phyloP scores from a whole-genome alignment of 2,888 invertebrate species.

The Opisthograptis luteolata region DNA sequence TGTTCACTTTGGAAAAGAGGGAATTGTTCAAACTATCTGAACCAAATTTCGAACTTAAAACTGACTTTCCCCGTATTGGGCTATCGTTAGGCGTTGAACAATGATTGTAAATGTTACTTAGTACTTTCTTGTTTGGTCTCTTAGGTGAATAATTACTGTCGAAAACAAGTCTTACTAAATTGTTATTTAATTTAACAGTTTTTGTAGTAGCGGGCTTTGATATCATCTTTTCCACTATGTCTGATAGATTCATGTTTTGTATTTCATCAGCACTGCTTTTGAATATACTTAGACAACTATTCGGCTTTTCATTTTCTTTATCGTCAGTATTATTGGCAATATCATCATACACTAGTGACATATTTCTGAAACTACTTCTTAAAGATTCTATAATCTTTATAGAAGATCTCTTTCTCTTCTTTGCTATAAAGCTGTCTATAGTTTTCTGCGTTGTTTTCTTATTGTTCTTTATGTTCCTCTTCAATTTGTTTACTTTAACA shows the following conservation, averaged over 20 bases:
- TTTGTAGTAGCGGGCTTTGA: conserved; percentile 53
- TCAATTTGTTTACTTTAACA: conserved; percentile 67
- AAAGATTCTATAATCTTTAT: conserved; percentile 48
- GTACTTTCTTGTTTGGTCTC: conserved; percentile 52
- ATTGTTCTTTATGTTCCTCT: conserved; percentile 65
- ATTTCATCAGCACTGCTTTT: conserved; percentile 49
- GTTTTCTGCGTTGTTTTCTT: conserved; percentile 65
- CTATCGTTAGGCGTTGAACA: conserved; percentile 64
- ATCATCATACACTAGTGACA: conserved; percentile 46
- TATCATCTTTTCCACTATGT: conserved; percentile 70
- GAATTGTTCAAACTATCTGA: conserved; percentile 47
- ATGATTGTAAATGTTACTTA: conserved; percentile 54
- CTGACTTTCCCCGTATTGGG: conserved; percentile 24
- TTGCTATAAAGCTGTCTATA: conserved; percentile 68
- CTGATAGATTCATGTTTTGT: conserved; percentile 62
- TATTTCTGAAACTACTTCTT: conserved; percentile 53
- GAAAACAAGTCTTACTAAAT: conserved; percentile 67
- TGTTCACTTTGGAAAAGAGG: conserved; percentile 56
- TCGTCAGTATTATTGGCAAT: not conserved
- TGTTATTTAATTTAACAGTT: conserved; percentile 64
- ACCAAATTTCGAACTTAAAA: conserved; percentile 37
- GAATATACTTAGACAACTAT: conserved; percentile 55
- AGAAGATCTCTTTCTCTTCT: conserved; percentile 58
- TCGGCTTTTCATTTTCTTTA: conserved; percentile 43
- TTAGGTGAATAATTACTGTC: conserved; percentile 53